Evolutionary conservation across 2,888 invertebrate genomes (phyloP).

Genomic region (Pheosia gnoma): DNA sequence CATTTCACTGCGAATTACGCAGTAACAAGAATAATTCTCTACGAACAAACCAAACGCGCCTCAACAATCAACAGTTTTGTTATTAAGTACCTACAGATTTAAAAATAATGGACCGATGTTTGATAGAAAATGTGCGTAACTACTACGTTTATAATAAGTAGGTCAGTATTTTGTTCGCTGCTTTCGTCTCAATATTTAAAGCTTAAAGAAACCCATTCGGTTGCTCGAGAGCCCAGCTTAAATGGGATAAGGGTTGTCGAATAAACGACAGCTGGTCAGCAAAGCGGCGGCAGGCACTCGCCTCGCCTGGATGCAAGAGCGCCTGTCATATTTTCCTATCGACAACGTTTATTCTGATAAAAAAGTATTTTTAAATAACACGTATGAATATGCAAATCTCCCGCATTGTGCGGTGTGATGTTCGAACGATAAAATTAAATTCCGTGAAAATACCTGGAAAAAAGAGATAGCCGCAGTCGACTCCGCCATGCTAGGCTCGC

Average conservation of each 20-base stretch:
- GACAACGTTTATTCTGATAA: conserved; percentile 33
- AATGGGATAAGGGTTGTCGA: conserved; percentile 28
- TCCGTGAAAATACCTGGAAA: conserved; percentile 44
- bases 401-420: conserved; percentile 36
- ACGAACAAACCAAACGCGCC: too few relatives aligned
- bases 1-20: too few relatives aligned
- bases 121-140: not conserved
- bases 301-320: conserved; percentile 13
- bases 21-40: too few relatives aligned
- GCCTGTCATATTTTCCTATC: conserved; percentile 23
- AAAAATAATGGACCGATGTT: not conserved
- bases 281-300: conserved; percentile 1
- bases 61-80: too few relatives aligned
- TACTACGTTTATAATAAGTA: not conserved
- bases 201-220: not conserved
- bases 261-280: conserved; percentile 26
- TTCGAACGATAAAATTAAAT: conserved; percentile 48
- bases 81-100: too few relatives aligned
- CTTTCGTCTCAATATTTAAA: not conserved
- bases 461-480: conserved; percentile 23
- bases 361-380: conserved; percentile 45
- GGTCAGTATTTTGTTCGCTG: not conserved
- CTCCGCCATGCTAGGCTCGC: not conserved
- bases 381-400: conserved; percentile 55
- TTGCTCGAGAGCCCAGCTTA: not conserved